Conservation (phyloP, 1,140 invertebrate species). For the Holotrichia oblita region DNA sequence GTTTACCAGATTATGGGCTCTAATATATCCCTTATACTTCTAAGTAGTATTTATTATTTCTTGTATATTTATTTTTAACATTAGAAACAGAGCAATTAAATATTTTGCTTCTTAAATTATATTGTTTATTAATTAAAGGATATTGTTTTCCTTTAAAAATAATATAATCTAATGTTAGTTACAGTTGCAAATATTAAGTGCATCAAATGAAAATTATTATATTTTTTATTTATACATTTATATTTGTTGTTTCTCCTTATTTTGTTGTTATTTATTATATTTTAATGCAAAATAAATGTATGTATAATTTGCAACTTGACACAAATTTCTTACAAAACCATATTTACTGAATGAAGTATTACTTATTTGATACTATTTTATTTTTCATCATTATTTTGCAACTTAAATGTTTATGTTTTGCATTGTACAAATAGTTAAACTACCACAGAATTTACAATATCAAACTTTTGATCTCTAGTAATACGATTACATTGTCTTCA, state of each 20-base stretch:
- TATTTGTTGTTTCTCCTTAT: slow-evolving; percentile 8
- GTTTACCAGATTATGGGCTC: neutral
- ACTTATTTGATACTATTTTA: slow-evolving; percentile 33
- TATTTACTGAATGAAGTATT: slow-evolving; percentile 37
- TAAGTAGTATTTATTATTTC: slow-evolving; percentile 31
- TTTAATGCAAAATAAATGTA: slow-evolving; percentile 21
- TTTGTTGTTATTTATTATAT: slow-evolving; percentile 24
- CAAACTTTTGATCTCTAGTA: slow-evolving; percentile 31
- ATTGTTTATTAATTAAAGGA: slow-evolving; percentile 19
- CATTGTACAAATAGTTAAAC: slow-evolving; percentile 29
- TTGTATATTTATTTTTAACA: slow-evolving; percentile 15
- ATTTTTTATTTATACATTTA: slow-evolving; percentile 17
- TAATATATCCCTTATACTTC: neutral
- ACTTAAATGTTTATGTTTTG: slow-evolving; percentile 34
- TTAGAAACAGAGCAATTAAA: neutral
- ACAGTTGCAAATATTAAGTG: slow-evolving; percentile 3
- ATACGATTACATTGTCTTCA: slow-evolving; percentile 32
- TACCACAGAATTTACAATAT: slow-evolving; percentile 29
- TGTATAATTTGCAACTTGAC: slow-evolving; percentile 26
- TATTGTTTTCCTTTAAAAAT: neutral
- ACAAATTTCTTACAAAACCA: slow-evolving; percentile 23
- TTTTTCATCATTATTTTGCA: slow-evolving; percentile 12
- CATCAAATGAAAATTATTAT: slow-evolving; percentile 5
- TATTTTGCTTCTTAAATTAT: slow-evolving; percentile 23
- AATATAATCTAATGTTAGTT: slow-evolving; percentile 12